Conservation (phyloP, 2,113 vertebrate genomes). For the Toxotes chatareus region DNA sequence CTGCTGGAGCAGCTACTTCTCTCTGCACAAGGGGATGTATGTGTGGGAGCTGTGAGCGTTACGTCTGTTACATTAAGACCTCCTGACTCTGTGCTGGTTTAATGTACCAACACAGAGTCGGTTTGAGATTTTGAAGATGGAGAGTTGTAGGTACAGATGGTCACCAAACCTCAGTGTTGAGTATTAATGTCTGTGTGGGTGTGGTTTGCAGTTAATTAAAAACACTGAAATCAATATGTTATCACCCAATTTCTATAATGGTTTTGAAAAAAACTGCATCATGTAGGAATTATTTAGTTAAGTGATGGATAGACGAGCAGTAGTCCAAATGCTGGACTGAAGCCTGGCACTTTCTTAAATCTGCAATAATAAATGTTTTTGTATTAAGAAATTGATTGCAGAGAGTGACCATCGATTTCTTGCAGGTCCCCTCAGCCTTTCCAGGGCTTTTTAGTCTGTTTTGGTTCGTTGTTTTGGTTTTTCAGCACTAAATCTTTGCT, state of each 20-base stretch:
- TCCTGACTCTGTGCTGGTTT: neutral
- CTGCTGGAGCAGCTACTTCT: constrained; percentile 45
- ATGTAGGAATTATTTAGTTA: too few relatives aligned
- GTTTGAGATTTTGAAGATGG: neutral
- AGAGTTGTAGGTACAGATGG: neutral
- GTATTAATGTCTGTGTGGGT: neutral
- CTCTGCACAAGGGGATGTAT: constrained; percentile 21
- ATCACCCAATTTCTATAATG: neutral
- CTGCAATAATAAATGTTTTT: too few relatives aligned
- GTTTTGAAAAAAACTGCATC: neutral
- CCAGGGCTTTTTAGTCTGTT: too few relatives aligned
- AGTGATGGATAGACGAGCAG: too few relatives aligned
- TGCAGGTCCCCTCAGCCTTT: too few relatives aligned
- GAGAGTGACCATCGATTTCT: too few relatives aligned
- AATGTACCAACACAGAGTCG: neutral
- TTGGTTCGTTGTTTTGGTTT: too few relatives aligned
- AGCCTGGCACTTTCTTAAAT: too few relatives aligned
- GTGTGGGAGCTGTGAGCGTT: constrained; percentile 36
- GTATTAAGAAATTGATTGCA: too few relatives aligned
- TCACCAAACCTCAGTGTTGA: neutral
- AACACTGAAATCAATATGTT: neutral
- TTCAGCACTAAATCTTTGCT: too few relatives aligned
- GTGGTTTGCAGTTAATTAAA: neutral
- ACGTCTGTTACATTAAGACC: constrained; percentile 37
- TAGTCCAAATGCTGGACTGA: too few relatives aligned